Base-by-base conservation (phyloP, 2,888 invertebrate species). In the Schrankia costaestrigalis region DNA sequence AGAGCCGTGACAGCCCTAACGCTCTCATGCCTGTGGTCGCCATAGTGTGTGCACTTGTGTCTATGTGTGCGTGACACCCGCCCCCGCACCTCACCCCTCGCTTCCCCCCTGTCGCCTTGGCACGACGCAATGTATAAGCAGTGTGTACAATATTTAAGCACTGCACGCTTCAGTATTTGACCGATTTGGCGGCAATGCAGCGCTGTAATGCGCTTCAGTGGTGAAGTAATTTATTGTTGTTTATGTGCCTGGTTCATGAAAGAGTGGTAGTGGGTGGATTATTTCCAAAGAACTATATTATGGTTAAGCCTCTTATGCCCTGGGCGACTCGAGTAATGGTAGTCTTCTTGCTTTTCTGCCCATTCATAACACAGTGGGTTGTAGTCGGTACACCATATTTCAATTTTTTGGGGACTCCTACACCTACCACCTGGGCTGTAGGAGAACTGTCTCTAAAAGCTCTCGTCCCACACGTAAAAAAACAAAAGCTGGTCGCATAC, bases 161-260 rank as follows among this genome's bases (percentile, higher is more conserved):
- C 22, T 36, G n/a, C 21, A 27, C 12, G 18, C 31, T 29, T 37
- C 29, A 35, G 38, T 34, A 26, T 56, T 56, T 72, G 72, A 71
- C 72, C 69, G 74, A 70, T 65, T 71, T 71, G 68, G 66, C 71
- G 47, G 45, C 36, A 46, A 36, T 33, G 36, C 46, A 34, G 44
- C 46, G 41, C 37, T 35, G 26, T 41, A 46, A 48, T 58, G 58
- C 28, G 11, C 56, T 56, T 50, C 56, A 53, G 51, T 46, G 43
- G 44, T 35, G 3, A 35, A 35, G 48, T 45, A 44, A 52, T 54
- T 32, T 37, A 31, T 6, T 43, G 21, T 27, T 13, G 0, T 22
- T 15, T 23, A 23, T 30, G 15, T 14, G 21, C 12, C 15, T 15
- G 3, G 11, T 11, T 30, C 14, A 8, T 10, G 1, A 7, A n/a